phyloP scores from a whole-genome alignment of 2,797 vertebrate genomes.

The Helostoma temminkii region DNA sequence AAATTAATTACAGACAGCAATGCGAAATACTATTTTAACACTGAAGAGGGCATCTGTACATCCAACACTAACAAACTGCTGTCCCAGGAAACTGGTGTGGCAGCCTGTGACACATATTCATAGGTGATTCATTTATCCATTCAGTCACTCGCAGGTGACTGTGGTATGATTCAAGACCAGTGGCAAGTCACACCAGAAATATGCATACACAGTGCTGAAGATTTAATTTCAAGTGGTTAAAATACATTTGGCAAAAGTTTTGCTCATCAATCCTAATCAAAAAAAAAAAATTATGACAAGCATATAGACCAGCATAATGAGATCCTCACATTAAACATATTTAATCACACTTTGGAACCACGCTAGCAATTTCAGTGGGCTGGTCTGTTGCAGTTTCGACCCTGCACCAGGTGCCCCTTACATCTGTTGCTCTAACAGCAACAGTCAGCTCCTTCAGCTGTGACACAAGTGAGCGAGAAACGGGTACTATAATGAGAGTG shows the following conservation, averaged over 20 bases:
- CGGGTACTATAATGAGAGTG: slow-evolving; percentile 38
- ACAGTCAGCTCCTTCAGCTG: slow-evolving; percentile 60
- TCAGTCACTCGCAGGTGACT: neutral
- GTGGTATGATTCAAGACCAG: slow-evolving; percentile 29
- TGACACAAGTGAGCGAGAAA: slow-evolving; percentile 49
- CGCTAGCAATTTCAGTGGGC: slow-evolving; percentile 34
- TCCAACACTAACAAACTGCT: slow-evolving; percentile 4
- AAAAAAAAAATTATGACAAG: neutral
- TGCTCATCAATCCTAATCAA: neutral
- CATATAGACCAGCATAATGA: neutral
- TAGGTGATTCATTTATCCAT: neutral
- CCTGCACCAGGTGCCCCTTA: slow-evolving; percentile 49
- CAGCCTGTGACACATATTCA: neutral
- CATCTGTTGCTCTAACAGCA: slow-evolving; percentile 67
- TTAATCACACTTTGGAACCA: slow-evolving; percentile 25
- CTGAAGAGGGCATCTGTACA: slow-evolving; percentile 2
- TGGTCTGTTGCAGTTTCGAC: slow-evolving; percentile 37
- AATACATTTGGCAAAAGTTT: no score
- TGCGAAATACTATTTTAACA: neutral
- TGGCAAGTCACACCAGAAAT: slow-evolving; percentile 25
- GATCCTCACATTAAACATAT: slow-evolving; percentile 26
- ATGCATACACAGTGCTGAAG: neutral
- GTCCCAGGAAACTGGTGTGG: neutral
- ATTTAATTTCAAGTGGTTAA: neutral
- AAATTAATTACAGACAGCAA: slow-evolving; percentile 1